Conservation (phyloP, 2,888 invertebrate genomes). For the Oligia strigilis region DNA sequence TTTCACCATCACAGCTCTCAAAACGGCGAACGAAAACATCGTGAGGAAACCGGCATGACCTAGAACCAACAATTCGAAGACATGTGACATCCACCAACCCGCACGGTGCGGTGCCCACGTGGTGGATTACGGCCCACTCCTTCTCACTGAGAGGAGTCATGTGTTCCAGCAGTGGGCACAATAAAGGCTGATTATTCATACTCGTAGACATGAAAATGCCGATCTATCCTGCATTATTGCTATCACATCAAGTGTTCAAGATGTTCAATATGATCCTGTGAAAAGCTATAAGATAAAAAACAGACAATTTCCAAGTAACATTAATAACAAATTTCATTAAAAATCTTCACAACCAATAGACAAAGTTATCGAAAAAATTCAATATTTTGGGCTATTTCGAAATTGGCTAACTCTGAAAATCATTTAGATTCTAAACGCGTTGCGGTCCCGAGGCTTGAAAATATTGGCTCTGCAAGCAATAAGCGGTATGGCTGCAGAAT, state of each 20-base stretch:
- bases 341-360: slow-evolving; percentile 32
- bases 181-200: neutral
- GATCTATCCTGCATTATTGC: neutral
- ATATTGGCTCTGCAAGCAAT: slow-evolving; percentile 81
- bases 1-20: neutral
- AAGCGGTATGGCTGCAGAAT: slow-evolving; percentile 78
- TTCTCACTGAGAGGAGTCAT: neutral
- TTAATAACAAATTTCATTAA: slow-evolving; percentile 22
- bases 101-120: neutral
- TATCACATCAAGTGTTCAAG: no score
- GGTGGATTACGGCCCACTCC: neutral
- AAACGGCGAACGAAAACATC: neutral
- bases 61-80: neutral
- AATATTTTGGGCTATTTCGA: slow-evolving; percentile 64
- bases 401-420: slow-evolving; percentile 71
- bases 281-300: neutral
- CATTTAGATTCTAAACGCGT: slow-evolving; percentile 79
- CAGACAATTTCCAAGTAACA: neutral
- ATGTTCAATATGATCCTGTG: neutral
- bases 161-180: neutral
- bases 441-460: slow-evolving; percentile 76
- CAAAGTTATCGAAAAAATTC: slow-evolving; percentile 50
- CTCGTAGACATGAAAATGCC: neutral
- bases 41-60: neutral
- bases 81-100: neutral